These are phyloP conservation scores for Spilogale gracilis DNA, from an alignment of 2,113 vertebrate species.

Conservation along the genomic window DNA sequence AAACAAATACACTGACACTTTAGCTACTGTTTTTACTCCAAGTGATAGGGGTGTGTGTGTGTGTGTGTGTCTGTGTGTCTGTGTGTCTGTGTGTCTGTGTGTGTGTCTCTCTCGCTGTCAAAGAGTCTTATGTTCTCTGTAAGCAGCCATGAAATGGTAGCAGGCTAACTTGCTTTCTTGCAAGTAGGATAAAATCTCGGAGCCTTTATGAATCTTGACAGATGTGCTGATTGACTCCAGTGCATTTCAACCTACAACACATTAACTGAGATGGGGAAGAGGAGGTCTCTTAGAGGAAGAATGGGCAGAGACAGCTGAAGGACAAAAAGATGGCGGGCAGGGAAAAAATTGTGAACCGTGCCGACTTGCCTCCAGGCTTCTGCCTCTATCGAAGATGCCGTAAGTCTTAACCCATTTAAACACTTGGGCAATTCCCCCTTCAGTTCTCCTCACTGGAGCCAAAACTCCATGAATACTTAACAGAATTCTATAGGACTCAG, in stretches of 20 bases:
- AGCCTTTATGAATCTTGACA: background rate
- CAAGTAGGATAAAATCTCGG: background rate
- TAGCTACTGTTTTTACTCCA: background rate
- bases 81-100: background rate
- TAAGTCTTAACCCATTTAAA: background rate
- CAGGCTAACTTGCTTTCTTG: background rate
- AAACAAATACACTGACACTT: background rate
- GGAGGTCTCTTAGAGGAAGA: background rate
- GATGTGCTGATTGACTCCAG: background rate
- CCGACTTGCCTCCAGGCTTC: background rate
- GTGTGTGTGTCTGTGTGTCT: background rate
- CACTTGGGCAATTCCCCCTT: background rate
- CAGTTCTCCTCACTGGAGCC: background rate
- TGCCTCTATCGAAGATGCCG: background rate
- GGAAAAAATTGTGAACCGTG: background rate
- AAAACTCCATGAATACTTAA: background rate
- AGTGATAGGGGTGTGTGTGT: background rate
- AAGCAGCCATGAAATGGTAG: background rate
- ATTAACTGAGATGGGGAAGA: background rate
- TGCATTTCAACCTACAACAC: background rate
- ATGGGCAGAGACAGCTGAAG: background rate
- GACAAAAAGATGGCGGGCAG: background rate
- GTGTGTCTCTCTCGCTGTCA: background rate
- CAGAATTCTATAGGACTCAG: background rate
- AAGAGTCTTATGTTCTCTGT: background rate